Evolutionary conservation across 2,113 vertebrate genomes (phyloP).

Genomic region (Lasiurus borealis): DNA sequence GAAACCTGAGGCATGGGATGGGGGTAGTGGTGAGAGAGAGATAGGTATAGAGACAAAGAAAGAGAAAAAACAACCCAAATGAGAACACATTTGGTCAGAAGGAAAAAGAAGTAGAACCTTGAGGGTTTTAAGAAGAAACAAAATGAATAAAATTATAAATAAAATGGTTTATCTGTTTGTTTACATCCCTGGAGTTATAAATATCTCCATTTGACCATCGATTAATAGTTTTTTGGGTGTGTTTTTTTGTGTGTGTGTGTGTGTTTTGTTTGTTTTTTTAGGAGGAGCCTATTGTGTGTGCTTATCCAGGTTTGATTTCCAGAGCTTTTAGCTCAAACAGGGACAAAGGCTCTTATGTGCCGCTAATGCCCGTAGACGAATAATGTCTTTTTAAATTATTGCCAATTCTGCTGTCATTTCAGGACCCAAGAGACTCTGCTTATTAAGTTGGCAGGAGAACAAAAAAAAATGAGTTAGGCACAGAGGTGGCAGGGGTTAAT

Average conservation of each 20-base stretch:
- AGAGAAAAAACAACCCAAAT: constrained; percentile 62
- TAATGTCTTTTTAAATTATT: constrained; percentile 71
- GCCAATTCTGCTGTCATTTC: constrained; percentile 67
- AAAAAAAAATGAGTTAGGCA: constrained; percentile 69
- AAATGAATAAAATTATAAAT: constrained; percentile 68
- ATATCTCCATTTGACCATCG: background rate
- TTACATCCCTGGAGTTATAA: constrained; percentile 40
- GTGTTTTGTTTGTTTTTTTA: background rate
- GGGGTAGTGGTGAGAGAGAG: background rate
- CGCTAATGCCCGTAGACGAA: background rate
- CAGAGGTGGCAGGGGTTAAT: constrained; percentile 82
- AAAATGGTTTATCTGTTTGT: constrained; percentile 75
- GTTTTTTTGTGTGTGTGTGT: too few relatives aligned
- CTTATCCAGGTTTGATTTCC: constrained; percentile 65
- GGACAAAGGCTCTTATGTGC: constrained; percentile 58
- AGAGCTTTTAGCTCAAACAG: constrained; percentile 63
- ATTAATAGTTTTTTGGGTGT: background rate
- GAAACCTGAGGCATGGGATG: constrained; percentile 68
- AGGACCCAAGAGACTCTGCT: constrained; percentile 76
- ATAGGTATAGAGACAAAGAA: background rate
- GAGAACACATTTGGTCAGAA: constrained; percentile 69
- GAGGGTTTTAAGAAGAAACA: constrained; percentile 52
- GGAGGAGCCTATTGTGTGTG: background rate
- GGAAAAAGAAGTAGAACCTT: constrained; percentile 57
- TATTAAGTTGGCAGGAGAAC: constrained; percentile 67